phyloP scores from a whole-genome alignment of 2,888 invertebrate genomes.

The Microctonus hyperodae region DNA sequence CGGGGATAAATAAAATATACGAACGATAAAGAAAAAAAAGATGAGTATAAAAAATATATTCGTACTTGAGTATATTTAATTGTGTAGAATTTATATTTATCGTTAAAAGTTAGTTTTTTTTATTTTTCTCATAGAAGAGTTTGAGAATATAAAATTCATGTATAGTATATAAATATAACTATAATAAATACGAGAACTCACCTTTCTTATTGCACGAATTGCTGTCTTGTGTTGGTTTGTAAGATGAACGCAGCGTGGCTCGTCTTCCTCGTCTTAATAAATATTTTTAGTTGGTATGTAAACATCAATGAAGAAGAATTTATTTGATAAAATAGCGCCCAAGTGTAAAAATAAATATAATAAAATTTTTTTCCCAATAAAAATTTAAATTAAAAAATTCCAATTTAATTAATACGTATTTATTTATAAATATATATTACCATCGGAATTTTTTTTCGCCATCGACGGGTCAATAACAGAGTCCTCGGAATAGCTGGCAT shows the following conservation, averaged over 20 bases:
- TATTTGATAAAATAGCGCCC: not conserved
- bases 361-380: too few species aligned
- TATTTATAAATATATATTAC: conserved; percentile 62
- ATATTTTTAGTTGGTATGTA: too few species aligned
- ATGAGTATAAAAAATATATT: not conserved
- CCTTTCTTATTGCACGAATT: conserved; percentile 91
- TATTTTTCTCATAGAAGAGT: too few species aligned
- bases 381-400: not conserved
- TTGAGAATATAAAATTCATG: not conserved
- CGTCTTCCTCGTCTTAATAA: conserved; percentile 76
- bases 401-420: not conserved
- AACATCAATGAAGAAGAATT: conserved; percentile 6
- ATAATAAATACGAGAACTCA: conserved; percentile 66
- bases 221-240: conserved; percentile 90
- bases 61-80: not conserved
- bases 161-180: too few species aligned
- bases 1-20: not conserved
- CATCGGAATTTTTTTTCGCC: conserved; percentile 84
- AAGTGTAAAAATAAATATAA: too few species aligned
- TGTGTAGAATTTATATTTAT: not conserved
- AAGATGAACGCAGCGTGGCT: conserved; percentile 80
- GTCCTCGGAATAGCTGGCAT: conserved; percentile 82
- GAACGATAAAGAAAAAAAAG: not conserved
- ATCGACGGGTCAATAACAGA: conserved; percentile 81
- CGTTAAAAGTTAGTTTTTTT: not conserved